Conservation (phyloP, 2,797 vertebrate genomes). For the Benthosema pterotum region DNA sequence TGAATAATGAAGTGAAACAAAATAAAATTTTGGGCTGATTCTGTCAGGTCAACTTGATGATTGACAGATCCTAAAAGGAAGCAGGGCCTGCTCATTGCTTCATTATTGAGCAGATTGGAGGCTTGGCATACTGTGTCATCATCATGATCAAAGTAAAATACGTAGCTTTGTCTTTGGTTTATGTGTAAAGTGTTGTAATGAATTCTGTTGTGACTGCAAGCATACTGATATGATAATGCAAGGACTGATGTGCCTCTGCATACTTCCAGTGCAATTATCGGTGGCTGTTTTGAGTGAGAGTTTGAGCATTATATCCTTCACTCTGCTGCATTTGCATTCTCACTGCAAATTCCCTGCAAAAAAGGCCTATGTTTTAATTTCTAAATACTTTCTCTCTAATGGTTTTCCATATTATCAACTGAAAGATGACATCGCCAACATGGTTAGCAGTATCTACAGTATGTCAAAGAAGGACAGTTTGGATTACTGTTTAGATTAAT, state of each 20-base stretch:
- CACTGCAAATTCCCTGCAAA: too few species aligned
- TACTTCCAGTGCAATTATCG: conserved; percentile 37
- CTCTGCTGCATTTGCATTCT: background rate
- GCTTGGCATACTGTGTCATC: conserved; percentile 12
- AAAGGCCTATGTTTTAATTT: too few species aligned
- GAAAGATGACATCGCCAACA: background rate
- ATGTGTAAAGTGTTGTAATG: conserved; percentile 8
- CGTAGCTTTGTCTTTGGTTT: conserved; percentile 39
- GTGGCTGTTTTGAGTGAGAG: too few species aligned
- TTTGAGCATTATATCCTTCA: conserved; percentile 3
- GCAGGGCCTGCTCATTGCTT: conserved; percentile 8
- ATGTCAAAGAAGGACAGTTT: background rate
- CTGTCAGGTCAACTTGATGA: conserved; percentile 5
- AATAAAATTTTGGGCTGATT: too few species aligned
- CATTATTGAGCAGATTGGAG: conserved; percentile 20
- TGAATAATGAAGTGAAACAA: too few species aligned
- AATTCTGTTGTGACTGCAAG: conserved; percentile 15
- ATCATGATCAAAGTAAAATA: conserved; percentile 33
- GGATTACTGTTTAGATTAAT: conserved; percentile 28
- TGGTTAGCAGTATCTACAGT: too few species aligned
- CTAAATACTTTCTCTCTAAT: background rate
- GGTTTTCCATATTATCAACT: background rate
- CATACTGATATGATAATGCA: conserved; percentile 39
- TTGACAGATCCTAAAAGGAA: conserved; percentile 8
- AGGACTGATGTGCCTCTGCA: conserved; percentile 11